Conservation (phyloP, 2,888 invertebrate species). For the Diabrotica balteata region DNA sequence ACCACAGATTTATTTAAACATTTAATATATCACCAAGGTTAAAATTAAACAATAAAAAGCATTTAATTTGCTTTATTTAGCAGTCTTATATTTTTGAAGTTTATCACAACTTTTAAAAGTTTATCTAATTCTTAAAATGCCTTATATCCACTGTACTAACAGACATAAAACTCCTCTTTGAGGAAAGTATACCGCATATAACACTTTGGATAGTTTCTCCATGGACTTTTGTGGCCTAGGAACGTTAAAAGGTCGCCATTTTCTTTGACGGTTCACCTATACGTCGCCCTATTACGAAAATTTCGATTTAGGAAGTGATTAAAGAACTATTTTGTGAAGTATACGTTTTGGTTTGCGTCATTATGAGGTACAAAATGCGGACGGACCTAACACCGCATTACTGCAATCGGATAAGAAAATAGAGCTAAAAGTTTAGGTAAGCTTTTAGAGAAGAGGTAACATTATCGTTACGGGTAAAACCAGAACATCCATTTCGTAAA, state of each 20-base stretch:
- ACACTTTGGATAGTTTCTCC: slow-evolving; percentile 24
- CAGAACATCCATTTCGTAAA: too few relatives aligned
- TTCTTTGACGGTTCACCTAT: slow-evolving; percentile 19
- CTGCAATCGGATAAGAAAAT: too few relatives aligned
- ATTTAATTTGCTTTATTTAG: too few relatives aligned
- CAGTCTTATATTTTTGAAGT: too few relatives aligned
- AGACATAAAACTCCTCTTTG: slow-evolving; percentile 21
- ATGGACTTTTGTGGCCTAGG: slow-evolving; percentile 21
- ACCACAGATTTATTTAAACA: too few relatives aligned
- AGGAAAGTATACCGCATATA: slow-evolving; percentile 25
- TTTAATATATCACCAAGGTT: too few relatives aligned
- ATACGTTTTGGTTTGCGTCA: neutral
- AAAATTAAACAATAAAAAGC: too few relatives aligned
- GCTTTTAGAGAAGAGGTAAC: too few relatives aligned
- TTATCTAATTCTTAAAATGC: neutral
- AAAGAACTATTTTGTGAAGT: neutral
- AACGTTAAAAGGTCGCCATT: slow-evolving; percentile 16
- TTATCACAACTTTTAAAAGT: too few relatives aligned
- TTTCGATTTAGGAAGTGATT: slow-evolving; percentile 16
- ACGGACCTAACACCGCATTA: too few relatives aligned
- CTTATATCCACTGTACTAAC: slow-evolving; percentile 1
- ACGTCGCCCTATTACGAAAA: slow-evolving; percentile 15
- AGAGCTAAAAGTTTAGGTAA: too few relatives aligned
- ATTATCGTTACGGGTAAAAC: too few relatives aligned
- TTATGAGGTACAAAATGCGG: neutral